These are phyloP conservation scores for Rhyzopertha dominica DNA, from an alignment of 1,140 invertebrate species.

Conservation along the genomic window DNA sequence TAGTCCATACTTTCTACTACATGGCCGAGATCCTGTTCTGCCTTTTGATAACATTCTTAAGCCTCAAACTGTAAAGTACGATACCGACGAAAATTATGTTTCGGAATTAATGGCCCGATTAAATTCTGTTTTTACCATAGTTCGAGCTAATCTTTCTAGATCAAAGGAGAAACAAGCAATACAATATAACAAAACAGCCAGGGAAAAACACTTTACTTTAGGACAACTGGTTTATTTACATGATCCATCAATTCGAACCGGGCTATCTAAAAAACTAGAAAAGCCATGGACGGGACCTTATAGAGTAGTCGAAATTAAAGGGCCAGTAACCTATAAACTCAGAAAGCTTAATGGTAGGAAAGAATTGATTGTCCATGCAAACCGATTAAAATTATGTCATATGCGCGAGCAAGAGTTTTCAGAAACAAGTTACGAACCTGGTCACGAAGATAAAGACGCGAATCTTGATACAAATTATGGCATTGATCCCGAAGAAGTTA, in stretches of 20 bases:
- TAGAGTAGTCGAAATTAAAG: too few species aligned
- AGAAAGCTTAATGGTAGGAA: too few species aligned
- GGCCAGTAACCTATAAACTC: too few species aligned
- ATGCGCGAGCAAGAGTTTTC: too few species aligned
- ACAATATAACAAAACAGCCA: constrained; percentile 1
- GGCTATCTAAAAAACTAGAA: neutral
- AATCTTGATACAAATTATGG: too few species aligned
- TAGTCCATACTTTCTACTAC: constrained; percentile 11
- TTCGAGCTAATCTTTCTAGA: neutral
- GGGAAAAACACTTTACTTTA: neutral
- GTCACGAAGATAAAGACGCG: too few species aligned
- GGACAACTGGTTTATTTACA: constrained; percentile 5
- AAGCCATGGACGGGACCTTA: neutral
- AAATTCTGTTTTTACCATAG: neutral
- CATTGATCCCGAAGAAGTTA: too few species aligned
- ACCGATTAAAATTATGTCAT: constrained; percentile 2
- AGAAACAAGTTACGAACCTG: too few species aligned
- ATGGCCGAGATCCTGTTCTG: constrained; percentile 4
- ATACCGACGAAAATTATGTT: constrained; percentile 5
- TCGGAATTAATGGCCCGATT: constrained; percentile 6
- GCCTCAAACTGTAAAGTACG: neutral
- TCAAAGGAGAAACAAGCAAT: too few species aligned
- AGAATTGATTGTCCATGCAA: constrained; percentile 3
- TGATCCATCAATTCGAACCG: neutral
- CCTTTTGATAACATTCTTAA: neutral